Base-by-base conservation (phyloP, 2,113 vertebrate species). In the Ursus arctos region DNA sequence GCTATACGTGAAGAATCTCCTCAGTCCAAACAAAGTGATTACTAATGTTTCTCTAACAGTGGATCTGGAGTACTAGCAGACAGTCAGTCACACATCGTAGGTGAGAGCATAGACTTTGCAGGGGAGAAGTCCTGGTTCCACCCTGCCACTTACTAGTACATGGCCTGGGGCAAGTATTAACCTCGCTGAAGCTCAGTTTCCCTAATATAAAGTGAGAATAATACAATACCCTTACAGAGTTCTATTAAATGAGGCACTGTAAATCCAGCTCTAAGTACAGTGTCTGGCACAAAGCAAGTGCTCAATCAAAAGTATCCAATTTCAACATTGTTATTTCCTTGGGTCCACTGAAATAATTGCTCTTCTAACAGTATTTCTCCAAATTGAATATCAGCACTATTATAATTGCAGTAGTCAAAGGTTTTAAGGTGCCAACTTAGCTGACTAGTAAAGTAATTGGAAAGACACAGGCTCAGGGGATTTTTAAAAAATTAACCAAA, bases 401-500 rank as follows among this genome's bases (percentile, higher is more conserved):
- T 88, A 12, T 67, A 89, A 93, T 91, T 94, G 96, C 4, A 81
- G 12, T 74, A 69, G 65, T 96, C 82, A 83, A 96, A 96, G 7
- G 26, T 82, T 88, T 87, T 63, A 96, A 97, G 80, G 80, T 96
- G 16, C 57, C 57, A 95, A 85, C 18, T 86, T 95, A 18, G 47
- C 24, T 86, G 53, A 91, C 28, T 89, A 82, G 6, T 94, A 49
- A 94, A 67, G 87, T 63, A 71, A 74, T 28, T 84, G 57, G 74
- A 88, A 83, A 97, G 63, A 94, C 40, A 43, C 22, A 18, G 16
- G 36, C 36, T 82, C 51, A 86, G n/a, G 55, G 53, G 47, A 95
- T 55, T 76, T 97, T 97, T 93, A 28, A 83, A 28, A 94, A 96
- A 88, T 85, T 88, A 97, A 97, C 51, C 86, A 94, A 97, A 95